phyloP scores from a whole-genome alignment of 1,140 invertebrate genomes.

The Oedothorax gibbosus region DNA sequence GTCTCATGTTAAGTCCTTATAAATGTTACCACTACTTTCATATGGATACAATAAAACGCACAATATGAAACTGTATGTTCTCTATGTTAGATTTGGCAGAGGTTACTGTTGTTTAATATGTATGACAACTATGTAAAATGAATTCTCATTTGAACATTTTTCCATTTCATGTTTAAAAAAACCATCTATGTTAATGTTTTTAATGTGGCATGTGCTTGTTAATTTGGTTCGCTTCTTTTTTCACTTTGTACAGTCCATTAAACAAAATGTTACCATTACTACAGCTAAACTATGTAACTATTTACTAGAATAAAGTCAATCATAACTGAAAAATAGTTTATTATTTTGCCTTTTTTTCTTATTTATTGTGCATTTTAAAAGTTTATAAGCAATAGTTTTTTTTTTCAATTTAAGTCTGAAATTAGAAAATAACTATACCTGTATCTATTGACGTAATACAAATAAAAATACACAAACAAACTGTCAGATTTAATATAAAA shows the following conservation, averaged over 20 bases:
- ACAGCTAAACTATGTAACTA: slow-evolving; percentile 42
- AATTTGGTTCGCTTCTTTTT: slow-evolving; percentile 38
- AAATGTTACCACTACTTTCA: too few species aligned
- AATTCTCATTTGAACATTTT: slow-evolving; percentile 44
- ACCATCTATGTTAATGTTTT: slow-evolving; percentile 22
- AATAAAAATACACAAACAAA: too few species aligned
- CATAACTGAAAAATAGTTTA: neutral
- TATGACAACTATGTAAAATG: slow-evolving; percentile 46
- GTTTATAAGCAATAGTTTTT: neutral
- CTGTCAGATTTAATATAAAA: too few species aligned
- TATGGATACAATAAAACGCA: slow-evolving; percentile 47
- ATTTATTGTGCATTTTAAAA: neutral
- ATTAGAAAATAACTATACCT: neutral
- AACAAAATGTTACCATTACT: slow-evolving; percentile 56
- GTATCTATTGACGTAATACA: too few species aligned
- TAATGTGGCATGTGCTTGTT: slow-evolving; percentile 12
- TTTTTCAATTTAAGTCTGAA: neutral
- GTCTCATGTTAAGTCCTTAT: too few species aligned
- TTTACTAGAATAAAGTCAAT: slow-evolving; percentile 39
- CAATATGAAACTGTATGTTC: slow-evolving; percentile 43
- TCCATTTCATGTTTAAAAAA: slow-evolving; percentile 42
- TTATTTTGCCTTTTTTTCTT: slow-evolving; percentile 1
- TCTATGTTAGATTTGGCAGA: neutral
- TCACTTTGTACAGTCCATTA: slow-evolving; percentile 47
- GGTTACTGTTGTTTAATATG: slow-evolving; percentile 37